Conservation (phyloP, 1,140 invertebrate genomes). For the Neodiprion lecontei region DNA sequence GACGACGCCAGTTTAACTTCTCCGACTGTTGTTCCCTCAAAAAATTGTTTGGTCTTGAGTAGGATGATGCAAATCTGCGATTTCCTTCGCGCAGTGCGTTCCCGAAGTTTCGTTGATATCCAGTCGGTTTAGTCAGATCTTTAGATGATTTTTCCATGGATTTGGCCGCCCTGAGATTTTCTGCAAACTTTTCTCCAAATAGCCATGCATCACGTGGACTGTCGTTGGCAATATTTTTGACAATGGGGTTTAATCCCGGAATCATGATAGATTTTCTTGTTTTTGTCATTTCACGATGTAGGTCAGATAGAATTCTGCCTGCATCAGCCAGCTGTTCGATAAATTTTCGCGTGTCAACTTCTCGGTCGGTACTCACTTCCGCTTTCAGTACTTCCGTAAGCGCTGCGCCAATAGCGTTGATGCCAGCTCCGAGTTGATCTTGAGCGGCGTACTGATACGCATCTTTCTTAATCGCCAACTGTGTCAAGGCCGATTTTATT, state of each 20-base stretch:
- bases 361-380: constrained; percentile 10
- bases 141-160: constrained; percentile 26
- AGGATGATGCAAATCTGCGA: constrained; percentile 20
- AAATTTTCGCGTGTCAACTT: constrained; percentile 9
- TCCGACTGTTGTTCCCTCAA: constrained; percentile 6
- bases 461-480: background rate
- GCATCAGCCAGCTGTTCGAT: constrained; percentile 21
- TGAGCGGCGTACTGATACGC: background rate
- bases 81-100: constrained; percentile 12
- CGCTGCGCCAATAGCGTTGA: constrained; percentile 17
- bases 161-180: constrained; percentile 26
- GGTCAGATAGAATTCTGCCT: constrained; percentile 15
- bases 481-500: constrained; percentile 17
- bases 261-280: constrained; percentile 20
- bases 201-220: constrained; percentile 9
- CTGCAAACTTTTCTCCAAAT: constrained; percentile 25
- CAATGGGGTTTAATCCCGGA: constrained; percentile 7
- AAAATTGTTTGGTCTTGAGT: constrained; percentile 12
- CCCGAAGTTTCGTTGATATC: background rate
- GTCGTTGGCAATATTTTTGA: constrained; percentile 19
- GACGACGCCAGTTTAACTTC: constrained; percentile 25
- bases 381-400: constrained; percentile 15
- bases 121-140: constrained; percentile 12
- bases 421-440: constrained; percentile 10
- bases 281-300: constrained; percentile 19